Evolutionary conservation across 2,888 invertebrate species (phyloP).

Genomic region (Andrena camellia): DNA sequence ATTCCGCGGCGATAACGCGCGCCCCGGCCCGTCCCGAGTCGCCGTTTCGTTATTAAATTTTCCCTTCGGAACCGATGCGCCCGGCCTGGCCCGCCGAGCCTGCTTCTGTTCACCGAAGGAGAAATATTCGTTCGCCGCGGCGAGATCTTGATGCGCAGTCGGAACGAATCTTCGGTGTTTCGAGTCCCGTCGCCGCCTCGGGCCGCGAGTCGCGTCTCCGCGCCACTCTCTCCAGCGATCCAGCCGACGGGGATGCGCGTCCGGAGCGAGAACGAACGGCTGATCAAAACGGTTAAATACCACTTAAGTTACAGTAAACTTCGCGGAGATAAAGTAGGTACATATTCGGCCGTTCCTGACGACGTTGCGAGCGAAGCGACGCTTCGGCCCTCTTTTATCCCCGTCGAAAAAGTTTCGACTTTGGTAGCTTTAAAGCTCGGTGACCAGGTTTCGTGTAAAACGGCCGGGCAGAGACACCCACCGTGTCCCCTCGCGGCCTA

Average conservation of each 20-base stretch:
- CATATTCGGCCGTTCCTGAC: background rate
- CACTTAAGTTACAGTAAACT: constrained; percentile 2
- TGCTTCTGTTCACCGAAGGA: constrained; percentile 48
- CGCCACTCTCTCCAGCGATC: background rate
- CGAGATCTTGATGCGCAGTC: constrained; percentile 41
- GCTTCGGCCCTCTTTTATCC: too few species aligned
- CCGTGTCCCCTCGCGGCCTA: background rate
- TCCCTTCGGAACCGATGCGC: constrained; percentile 47
- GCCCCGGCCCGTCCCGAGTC: constrained; percentile 38
- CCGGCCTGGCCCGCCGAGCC: background rate
- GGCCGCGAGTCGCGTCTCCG: background rate
- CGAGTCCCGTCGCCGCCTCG: constrained; percentile 28
- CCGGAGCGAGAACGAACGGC: constrained; percentile 13
- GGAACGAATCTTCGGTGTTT: constrained; percentile 59
- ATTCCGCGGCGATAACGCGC: constrained; percentile 71
- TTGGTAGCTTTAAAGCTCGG: background rate
- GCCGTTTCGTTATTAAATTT: constrained; percentile 58
- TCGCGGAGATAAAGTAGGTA: background rate
- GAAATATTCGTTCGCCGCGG: constrained; percentile 36
- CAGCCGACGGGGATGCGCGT: background rate
- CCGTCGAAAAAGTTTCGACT: background rate
- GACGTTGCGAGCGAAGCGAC: too few species aligned
- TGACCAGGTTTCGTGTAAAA: background rate
- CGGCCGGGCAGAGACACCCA: too few species aligned
- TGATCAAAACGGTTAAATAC: constrained; percentile 7